A percentile compares a stretch with the other conserved stretches of the same genome.
These are phyloP conservation scores for Petaurus breviceps DNA, from an alignment of 2,113 vertebrate genomes.

Conservation along the genomic window DNA sequence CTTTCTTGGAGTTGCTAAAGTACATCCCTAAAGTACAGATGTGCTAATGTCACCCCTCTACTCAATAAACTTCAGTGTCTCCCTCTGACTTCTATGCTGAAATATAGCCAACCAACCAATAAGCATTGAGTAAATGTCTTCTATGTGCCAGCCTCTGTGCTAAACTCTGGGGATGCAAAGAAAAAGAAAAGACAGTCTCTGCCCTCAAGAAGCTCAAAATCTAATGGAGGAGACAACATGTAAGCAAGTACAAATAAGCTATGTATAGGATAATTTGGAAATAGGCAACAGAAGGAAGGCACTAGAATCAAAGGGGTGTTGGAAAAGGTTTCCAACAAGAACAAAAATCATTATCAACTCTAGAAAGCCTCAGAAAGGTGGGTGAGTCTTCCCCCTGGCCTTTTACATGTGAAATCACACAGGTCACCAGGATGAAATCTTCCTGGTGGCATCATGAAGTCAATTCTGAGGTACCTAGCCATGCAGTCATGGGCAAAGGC, in stretches of 20 bases:
- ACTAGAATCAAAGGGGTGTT: background rate
- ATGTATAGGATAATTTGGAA: background rate
- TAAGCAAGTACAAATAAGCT: background rate
- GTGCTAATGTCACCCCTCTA: background rate
- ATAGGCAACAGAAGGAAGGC: background rate
- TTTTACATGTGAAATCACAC: background rate
- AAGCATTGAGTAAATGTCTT: background rate
- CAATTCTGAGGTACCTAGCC: conserved; percentile 18
- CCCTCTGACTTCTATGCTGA: background rate
- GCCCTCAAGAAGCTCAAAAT: background rate
- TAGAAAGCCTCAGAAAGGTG: background rate
- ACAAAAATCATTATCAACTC: conserved; percentile 23
- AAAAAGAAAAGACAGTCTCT: background rate
- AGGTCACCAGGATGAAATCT: conserved; percentile 14
- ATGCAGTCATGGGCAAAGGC: background rate
- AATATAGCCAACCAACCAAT: background rate
- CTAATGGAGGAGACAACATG: no score
- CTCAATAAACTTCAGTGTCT: background rate
- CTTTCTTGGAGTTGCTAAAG: background rate
- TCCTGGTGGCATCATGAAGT: background rate
- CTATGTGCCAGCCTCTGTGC: background rate
- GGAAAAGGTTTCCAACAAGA: conserved; percentile 6
- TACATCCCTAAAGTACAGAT: background rate
- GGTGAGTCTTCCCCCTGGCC: background rate
- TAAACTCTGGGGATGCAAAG: background rate